Conservation (phyloP, 2,113 vertebrate species). For the Percopsis transmontana region DNA sequence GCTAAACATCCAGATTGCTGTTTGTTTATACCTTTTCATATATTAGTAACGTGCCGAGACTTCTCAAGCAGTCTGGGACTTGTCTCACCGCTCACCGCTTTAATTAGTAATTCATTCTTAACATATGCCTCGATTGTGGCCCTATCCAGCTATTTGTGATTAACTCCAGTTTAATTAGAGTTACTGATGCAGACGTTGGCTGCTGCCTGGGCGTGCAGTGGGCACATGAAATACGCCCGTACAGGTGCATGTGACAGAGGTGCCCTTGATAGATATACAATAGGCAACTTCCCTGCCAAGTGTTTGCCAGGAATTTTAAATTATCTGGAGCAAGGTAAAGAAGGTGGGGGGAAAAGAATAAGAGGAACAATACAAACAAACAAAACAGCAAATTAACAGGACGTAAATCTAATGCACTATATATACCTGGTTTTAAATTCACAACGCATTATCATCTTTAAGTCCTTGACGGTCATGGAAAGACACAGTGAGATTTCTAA, state of each 20-base stretch:
- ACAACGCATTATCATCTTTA: slow-evolving; percentile 24
- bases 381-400: slow-evolving; percentile 15
- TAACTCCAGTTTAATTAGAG: slow-evolving; percentile 83
- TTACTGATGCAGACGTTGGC: slow-evolving; percentile 72
- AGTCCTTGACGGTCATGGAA: slow-evolving; percentile 44
- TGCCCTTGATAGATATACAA: slow-evolving; percentile 54
- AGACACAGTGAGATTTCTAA: slow-evolving; percentile 57
- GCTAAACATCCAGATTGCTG: slow-evolving; percentile 86
- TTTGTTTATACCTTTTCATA: slow-evolving; percentile 87
- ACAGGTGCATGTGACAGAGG: slow-evolving; percentile 48
- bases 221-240: slow-evolving; percentile 62
- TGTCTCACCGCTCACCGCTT: slow-evolving; percentile 74
- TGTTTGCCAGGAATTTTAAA: slow-evolving; percentile 26
- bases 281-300: slow-evolving; percentile 32
- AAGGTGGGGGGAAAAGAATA: slow-evolving; percentile 5
- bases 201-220: slow-evolving; percentile 57
- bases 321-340: slow-evolving; percentile 2
- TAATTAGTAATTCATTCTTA: slow-evolving; percentile 86
- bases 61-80: slow-evolving; percentile 80
- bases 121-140: slow-evolving; percentile 83
- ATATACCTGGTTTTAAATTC: slow-evolving; percentile 17
- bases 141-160: slow-evolving; percentile 81
- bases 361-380: slow-evolving; percentile 25
- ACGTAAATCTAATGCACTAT: slow-evolving; percentile 8
- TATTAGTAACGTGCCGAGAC: slow-evolving; percentile 82